Evolutionary conservation across 1,140 invertebrate species (phyloP), one percentile per base, ranked within the genome.

Genomic region (Trichoplusia ni): DNA sequence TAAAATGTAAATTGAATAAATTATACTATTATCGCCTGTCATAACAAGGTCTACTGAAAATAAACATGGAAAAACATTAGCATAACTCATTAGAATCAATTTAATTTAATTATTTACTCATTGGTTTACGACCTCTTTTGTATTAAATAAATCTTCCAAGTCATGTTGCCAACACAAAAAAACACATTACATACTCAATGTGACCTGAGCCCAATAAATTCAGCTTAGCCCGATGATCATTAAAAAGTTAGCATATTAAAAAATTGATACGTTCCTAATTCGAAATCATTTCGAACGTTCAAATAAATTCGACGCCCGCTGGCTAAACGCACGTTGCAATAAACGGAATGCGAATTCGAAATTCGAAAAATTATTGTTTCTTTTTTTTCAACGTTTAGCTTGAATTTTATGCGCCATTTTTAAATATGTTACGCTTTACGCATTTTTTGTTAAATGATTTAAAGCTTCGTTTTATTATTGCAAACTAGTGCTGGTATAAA

Each of bases 181-280:
- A 8, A 1, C 3, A 53, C 60, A 63, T 73, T 21, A 23, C 35
- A 27, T 11, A 31, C 0, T 14, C 29, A 21, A 35, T 53, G 31
- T 53, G 31, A 53, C 31, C 19, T 11, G 0, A 3, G n/a, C 40
- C 11, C 16, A 49, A 49, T 49, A 49, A 29, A 49, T 46, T 33
- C 40, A 59, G 25, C 27, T 58, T 54, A 54, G 13, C 4, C 9
- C 56, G 64, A 49, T 69, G 37, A 61, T 18, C 33, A 44, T 58
- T 42, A 44, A 51, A 61, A 74, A 72, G 64, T 67, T 66, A 44
- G 21, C 70, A 60, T 69, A 73, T 73, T 68, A 37, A 63, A 33
- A 75, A 80, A 79, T 75, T 70, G 62, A 77, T 80, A 75, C 72
- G 73, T 75, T 63, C 67, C 49, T 72, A 77, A 77, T 77, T 68